Conservation (phyloP, 2,113 vertebrate genomes). For the Rhinoptilus africanus region DNA sequence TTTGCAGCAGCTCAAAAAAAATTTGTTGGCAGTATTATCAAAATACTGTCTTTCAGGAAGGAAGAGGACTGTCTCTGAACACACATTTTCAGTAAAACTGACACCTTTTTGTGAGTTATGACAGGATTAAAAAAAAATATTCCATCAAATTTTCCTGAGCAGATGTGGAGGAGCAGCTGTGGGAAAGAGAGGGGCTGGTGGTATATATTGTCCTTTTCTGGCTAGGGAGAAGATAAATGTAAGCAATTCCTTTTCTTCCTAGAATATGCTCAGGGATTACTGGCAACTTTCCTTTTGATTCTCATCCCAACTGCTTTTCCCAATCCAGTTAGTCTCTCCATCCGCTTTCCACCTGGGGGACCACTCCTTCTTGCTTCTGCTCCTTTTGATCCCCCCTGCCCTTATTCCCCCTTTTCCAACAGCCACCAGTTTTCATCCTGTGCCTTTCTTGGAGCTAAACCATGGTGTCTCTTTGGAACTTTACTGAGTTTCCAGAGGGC, state of each 20-base stretch:
- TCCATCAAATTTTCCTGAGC: background rate
- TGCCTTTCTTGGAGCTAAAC: background rate
- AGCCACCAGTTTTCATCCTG: background rate
- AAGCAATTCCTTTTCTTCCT: background rate
- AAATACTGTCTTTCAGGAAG: background rate
- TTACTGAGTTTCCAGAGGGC: background rate
- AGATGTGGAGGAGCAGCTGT: background rate
- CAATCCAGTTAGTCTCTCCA: background rate
- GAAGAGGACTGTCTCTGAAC: background rate
- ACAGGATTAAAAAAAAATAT: background rate
- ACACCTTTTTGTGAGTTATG: background rate
- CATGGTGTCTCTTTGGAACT: background rate
- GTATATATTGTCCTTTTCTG: background rate
- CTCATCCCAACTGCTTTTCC: background rate
- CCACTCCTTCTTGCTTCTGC: background rate
- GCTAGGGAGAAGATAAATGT: background rate
- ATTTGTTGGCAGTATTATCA: slow-evolving; percentile 2
- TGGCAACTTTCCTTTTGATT: background rate
- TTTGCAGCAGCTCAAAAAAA: background rate
- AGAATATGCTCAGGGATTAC: background rate
- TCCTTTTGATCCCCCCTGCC: accelerated
- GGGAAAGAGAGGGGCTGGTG: background rate
- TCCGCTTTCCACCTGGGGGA: background rate
- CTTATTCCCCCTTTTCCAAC: background rate
- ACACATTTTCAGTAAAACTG: background rate